Percentiles rank a stretch among this genome's conserved stretches.
These are phyloP conservation scores for Odontomyia ornata DNA, from an alignment of 2,888 invertebrate species.

Conservation along the genomic window DNA sequence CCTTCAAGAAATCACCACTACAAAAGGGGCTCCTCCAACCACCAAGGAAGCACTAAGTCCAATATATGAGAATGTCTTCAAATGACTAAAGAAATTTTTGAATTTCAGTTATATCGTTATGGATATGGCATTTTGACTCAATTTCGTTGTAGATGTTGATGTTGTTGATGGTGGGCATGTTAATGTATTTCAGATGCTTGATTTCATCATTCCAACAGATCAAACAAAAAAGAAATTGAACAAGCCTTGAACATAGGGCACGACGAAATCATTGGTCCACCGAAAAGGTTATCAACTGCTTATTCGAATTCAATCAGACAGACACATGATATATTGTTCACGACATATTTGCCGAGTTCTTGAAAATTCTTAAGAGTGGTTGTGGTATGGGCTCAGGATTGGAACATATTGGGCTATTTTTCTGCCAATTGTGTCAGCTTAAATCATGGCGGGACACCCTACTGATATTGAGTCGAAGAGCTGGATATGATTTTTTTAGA, in stretches of 20 bases:
- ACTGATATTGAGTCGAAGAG: constrained; percentile 4
- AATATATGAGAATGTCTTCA: background rate
- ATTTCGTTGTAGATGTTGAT: constrained; percentile 6
- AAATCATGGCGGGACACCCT: constrained; percentile 41
- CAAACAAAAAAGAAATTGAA: too few species aligned
- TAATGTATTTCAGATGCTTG: background rate
- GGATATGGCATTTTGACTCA: constrained; percentile 27
- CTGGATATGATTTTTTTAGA: background rate
- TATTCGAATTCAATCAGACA: constrained; percentile 40
- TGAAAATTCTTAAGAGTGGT: background rate
- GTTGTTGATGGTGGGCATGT: background rate
- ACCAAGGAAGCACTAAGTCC: background rate
- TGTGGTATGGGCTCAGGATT: background rate
- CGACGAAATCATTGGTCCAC: constrained; percentile 39
- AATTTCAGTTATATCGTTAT: constrained; percentile 27
- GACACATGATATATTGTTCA: constrained; percentile 41
- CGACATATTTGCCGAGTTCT: constrained; percentile 40
- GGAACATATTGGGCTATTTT: constrained; percentile 23
- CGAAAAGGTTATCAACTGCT: constrained; percentile 33
- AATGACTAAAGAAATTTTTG: constrained; percentile 20
- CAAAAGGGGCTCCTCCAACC: background rate
- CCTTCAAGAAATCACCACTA: background rate
- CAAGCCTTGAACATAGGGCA: background rate
- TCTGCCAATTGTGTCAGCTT: constrained; percentile 40
- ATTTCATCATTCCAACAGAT: background rate